A percentile compares a stretch with the other conserved stretches of the same genome.
phyloP scores from a whole-genome alignment of 2,113 vertebrate genomes.

The Calonectris borealis region DNA sequence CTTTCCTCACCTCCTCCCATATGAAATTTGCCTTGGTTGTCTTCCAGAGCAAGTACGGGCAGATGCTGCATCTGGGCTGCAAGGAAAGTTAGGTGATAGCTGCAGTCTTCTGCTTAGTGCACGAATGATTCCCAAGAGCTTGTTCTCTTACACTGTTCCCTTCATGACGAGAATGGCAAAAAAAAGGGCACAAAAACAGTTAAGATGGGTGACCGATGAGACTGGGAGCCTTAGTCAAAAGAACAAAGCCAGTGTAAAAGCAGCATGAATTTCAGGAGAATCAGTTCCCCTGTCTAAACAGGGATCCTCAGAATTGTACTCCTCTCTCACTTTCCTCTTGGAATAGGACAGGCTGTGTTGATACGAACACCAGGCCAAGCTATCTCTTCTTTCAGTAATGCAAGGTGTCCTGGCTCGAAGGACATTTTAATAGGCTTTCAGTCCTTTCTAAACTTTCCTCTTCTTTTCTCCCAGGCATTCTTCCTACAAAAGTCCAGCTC shows the following conservation, averaged over 20 bases:
- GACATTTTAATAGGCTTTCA: not conserved
- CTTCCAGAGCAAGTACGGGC: not conserved
- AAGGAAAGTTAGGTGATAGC: not conserved
- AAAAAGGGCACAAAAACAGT: not conserved
- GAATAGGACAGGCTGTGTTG: not conserved
- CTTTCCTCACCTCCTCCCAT: not conserved
- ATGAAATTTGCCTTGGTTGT: not conserved
- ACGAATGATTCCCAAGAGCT: not conserved
- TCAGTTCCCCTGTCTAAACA: not conserved
- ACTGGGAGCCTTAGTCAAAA: not conserved
- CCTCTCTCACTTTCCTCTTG: not conserved
- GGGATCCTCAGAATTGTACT: not conserved
- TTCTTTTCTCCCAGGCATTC: not conserved
- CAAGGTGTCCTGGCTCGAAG: not conserved
- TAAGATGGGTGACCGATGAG: not conserved
- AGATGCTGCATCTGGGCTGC: not conserved
- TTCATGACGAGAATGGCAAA: not conserved
- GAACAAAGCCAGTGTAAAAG: not conserved
- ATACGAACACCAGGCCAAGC: not conserved
- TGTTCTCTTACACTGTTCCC: not conserved
- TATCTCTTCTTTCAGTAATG: not conserved
- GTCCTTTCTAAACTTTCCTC: not conserved
- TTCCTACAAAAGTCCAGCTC: not conserved
- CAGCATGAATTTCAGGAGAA: not conserved
- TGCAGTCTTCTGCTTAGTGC: not conserved